phyloP scores from a whole-genome alignment of 2,888 invertebrate species.

The Nebria salina region DNA sequence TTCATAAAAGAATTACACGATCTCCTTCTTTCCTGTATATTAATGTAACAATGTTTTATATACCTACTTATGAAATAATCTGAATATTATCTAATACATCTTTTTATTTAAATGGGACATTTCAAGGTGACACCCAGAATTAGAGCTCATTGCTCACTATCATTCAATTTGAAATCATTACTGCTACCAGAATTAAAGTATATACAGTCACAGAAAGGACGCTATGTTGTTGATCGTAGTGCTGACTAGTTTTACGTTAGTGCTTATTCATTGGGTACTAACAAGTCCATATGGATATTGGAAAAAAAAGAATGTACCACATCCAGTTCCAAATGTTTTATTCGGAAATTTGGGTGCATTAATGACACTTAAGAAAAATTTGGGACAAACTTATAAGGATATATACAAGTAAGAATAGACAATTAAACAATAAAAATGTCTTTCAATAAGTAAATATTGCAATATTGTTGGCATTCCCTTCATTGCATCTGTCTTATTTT shows the following conservation, averaged over 20 bases:
- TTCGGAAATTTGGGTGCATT: constrained; percentile 58
- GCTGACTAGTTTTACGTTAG: neutral
- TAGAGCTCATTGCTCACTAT: neutral
- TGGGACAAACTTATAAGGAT: constrained; percentile 57
- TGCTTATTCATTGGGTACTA: constrained; percentile 53
- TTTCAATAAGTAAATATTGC: too few relatives aligned
- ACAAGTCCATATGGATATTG: constrained; percentile 56
- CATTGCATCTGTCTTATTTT: too few relatives aligned
- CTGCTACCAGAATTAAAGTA: neutral
- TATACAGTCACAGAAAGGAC: neutral
- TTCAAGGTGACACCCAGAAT: neutral
- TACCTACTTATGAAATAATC: too few relatives aligned
- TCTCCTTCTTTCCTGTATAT: too few relatives aligned
- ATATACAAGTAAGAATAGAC: constrained; percentile 58
- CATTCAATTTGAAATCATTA: neutral
- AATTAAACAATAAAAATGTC: too few relatives aligned
- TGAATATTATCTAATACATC: too few relatives aligned
- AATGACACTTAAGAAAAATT: constrained; percentile 54
- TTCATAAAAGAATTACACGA: too few relatives aligned
- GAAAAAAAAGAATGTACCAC: constrained; percentile 58
- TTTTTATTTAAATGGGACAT: neutral
- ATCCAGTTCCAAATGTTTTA: constrained; percentile 57
- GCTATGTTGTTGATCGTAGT: constrained; percentile 23
- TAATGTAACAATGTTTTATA: too few relatives aligned
- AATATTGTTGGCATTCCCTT: too few relatives aligned